These are phyloP conservation scores for Verasper variegatus DNA, from an alignment of 2,113 vertebrate genomes.

Conservation along the genomic window DNA sequence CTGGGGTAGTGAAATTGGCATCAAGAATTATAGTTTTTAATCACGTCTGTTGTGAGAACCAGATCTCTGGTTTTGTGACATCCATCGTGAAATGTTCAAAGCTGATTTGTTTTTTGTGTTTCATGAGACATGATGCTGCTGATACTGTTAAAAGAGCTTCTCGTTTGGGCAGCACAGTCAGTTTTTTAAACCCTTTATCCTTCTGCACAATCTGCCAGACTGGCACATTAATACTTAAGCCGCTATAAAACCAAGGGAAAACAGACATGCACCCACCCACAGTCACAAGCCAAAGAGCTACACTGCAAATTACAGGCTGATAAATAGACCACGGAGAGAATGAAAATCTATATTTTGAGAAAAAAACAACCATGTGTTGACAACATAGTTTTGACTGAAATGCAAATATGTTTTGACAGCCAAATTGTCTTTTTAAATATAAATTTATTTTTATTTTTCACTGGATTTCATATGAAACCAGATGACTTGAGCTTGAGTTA, in stretches of 20 bases:
- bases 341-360: no score
- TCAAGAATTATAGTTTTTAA: not conserved
- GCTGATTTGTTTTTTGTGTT: not conserved
- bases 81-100: not conserved
- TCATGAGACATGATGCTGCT: constrained; percentile 5
- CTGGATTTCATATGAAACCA: no score
- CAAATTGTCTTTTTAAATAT: no score
- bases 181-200: constrained; percentile 55
- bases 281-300: constrained; percentile 5
- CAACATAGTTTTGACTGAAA: not conserved
- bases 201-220: constrained; percentile 55
- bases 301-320: constrained; percentile 9
- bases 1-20: no score
- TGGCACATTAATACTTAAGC: constrained; percentile 53
- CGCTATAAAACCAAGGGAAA: constrained; percentile 32
- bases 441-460: not conserved
- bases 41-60: no score
- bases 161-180: constrained; percentile 8
- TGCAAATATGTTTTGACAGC: not conserved
- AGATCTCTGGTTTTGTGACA: not conserved
- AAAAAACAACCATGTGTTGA: not conserved
- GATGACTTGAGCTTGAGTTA: not conserved
- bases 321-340: not conserved
- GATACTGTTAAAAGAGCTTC: constrained; percentile 8
- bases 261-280: constrained; percentile 5